Percentiles rank a stretch among this genome's conserved stretches.
Conservation (phyloP, 2,113 vertebrate species). For the Polyodon spathula region DNA sequence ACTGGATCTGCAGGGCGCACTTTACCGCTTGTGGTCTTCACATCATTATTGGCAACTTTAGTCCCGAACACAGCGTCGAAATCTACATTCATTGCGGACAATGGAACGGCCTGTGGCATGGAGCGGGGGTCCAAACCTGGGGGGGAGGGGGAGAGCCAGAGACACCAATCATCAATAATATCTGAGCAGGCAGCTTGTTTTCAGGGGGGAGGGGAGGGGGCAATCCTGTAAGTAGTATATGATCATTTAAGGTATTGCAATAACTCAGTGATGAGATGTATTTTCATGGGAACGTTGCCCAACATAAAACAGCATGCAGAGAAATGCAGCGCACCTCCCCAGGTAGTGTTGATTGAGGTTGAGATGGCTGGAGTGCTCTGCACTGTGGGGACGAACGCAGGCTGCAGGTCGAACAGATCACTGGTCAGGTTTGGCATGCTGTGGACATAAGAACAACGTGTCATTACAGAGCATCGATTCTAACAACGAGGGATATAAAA, state of each 20-base stretch:
- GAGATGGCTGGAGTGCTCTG: slow-evolving; percentile 81
- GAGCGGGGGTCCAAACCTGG: slow-evolving; percentile 58
- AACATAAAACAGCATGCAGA: slow-evolving; percentile 18
- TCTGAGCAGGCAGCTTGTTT: too few species aligned
- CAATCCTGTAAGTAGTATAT: too few species aligned
- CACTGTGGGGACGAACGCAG: slow-evolving; percentile 69
- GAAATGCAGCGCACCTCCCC: slow-evolving; percentile 69
- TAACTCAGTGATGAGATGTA: too few species aligned
- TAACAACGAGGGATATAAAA: slow-evolving; percentile 4
- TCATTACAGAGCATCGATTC: not conserved
- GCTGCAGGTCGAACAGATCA: slow-evolving; percentile 84
- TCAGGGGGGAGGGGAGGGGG: not conserved
- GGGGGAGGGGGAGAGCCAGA: slow-evolving; percentile 13
- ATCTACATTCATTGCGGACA: slow-evolving; percentile 69
- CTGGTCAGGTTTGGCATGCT: slow-evolving; percentile 82
- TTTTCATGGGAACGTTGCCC: not conserved
- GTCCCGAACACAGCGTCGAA: slow-evolving; percentile 84
- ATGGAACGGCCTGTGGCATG: slow-evolving; percentile 45
- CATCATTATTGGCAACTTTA: slow-evolving; percentile 57
- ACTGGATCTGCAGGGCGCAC: not conserved
- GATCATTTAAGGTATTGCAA: too few species aligned
- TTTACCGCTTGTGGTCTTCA: slow-evolving; percentile 64
- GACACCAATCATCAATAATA: not conserved
- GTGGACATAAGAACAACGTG: slow-evolving; percentile 15
- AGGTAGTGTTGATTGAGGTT: slow-evolving; percentile 67